Evolutionary conservation across 2,888 invertebrate species (phyloP).

Genomic region (Hofmannophila pseudospretella): DNA sequence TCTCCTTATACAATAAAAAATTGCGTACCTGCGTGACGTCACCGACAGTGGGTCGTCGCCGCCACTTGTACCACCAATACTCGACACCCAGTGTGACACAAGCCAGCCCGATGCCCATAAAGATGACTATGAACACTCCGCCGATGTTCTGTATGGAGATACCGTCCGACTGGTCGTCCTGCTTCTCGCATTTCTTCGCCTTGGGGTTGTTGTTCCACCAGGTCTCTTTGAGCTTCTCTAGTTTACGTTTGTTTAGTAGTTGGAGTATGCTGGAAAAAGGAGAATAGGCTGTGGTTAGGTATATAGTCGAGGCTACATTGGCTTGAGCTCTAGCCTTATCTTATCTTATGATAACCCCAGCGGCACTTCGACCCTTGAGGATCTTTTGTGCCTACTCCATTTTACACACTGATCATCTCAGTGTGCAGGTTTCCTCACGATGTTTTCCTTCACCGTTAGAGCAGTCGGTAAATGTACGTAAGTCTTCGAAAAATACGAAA

Average conservation of each 20-base stretch:
- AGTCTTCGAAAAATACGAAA: too few relatives aligned
- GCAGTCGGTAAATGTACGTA: too few relatives aligned
- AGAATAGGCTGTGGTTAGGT: too few relatives aligned
- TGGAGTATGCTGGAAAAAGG: conserved; percentile 87
- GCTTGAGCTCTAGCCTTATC: too few relatives aligned
- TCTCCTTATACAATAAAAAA: too few relatives aligned
- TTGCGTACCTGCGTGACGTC: conserved; percentile 78
- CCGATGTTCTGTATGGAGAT: conserved; percentile 99
- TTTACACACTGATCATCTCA: too few relatives aligned
- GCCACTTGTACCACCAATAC: conserved; percentile 94
- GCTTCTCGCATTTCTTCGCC: conserved; percentile 87
- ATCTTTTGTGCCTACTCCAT: too few relatives aligned
- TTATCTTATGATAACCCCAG: too few relatives aligned
- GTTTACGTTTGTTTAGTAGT: conserved; percentile 92
- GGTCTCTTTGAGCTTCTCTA: conserved; percentile 95
- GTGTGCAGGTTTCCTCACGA: too few relatives aligned
- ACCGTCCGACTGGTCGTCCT: conserved; percentile 96
- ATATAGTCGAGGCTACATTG: too few relatives aligned
- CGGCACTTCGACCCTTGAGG: too few relatives aligned
- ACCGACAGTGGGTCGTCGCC: conserved; percentile 71
- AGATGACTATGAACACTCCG: conserved; percentile 98
- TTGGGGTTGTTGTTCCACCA: conserved; percentile 97
- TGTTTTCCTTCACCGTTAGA: too few relatives aligned
- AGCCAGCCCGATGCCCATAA: conserved; percentile 95
- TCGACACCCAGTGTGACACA: conserved; percentile 94